phyloP scores from a whole-genome alignment of 2,113 vertebrate species.

The Aramus guarauna region DNA sequence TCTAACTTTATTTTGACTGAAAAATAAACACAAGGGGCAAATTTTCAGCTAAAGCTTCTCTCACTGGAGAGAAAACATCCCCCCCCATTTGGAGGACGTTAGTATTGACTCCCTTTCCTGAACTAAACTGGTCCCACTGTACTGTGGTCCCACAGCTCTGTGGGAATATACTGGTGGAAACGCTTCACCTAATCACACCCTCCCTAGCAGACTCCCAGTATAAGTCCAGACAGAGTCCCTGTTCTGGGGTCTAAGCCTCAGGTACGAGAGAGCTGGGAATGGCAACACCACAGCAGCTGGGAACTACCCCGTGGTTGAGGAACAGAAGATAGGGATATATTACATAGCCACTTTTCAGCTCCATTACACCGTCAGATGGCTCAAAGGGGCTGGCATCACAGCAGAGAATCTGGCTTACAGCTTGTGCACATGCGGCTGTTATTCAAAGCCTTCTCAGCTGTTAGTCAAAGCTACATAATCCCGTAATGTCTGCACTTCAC shows the following conservation, averaged over 20 bases:
- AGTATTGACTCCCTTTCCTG: background rate
- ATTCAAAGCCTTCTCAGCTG: conserved; percentile 27
- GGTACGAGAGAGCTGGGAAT: rapidly evolving
- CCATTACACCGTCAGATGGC: conserved; percentile 42
- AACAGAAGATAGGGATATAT: background rate
- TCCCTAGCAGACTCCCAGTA: background rate
- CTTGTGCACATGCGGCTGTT: background rate
- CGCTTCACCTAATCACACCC: rapidly evolving
- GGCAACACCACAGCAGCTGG: background rate
- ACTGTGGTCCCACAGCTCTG: background rate
- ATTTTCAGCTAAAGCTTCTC: background rate
- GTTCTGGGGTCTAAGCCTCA: background rate
- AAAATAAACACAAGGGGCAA: background rate
- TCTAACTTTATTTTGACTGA: background rate
- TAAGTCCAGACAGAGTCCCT: background rate
- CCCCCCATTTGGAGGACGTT: background rate
- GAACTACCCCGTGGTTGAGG: background rate
- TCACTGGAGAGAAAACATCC: background rate
- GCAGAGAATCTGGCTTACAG: conserved; percentile 14
- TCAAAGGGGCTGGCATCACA: conserved; percentile 15
- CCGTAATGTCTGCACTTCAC: background rate
- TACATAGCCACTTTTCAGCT: conserved; percentile 29
- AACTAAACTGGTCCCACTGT: no score
- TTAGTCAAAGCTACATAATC: background rate
- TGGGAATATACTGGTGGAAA: background rate